These are phyloP conservation scores for Upupa epops DNA, from an alignment of 2,113 vertebrate species.

Conservation along the genomic window DNA sequence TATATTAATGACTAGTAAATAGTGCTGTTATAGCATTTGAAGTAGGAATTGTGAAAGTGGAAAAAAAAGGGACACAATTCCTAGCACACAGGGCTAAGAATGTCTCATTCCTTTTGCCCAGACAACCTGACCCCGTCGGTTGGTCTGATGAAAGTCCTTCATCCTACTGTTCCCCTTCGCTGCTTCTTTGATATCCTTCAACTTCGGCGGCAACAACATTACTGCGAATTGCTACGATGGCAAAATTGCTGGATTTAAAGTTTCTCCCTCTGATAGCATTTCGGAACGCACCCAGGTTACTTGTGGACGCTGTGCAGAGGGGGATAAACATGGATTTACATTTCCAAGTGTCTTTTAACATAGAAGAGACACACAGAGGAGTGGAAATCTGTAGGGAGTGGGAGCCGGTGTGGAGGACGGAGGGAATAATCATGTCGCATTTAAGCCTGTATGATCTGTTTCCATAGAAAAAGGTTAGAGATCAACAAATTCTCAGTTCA, in stretches of 20 bases:
- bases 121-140: neutral
- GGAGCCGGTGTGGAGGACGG: neutral
- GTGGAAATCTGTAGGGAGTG: conserved; percentile 12
- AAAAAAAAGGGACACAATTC: neutral
- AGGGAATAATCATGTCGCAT: neutral
- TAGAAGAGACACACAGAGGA: neutral
- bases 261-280: conserved; percentile 11
- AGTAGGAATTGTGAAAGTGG: neutral
- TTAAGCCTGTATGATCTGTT: conserved; percentile 15
- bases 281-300: neutral
- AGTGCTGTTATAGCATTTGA: accelerated
- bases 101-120: neutral
- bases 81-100: neutral
- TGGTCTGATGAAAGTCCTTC: neutral
- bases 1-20: neutral
- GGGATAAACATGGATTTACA: conserved; percentile 31
- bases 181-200: neutral
- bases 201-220: neutral
- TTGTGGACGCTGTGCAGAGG: neutral
- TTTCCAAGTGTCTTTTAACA: conserved; percentile 33
- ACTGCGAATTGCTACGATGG: neutral
- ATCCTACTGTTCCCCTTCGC: neutral
- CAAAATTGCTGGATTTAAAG: neutral
- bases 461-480: neutral
- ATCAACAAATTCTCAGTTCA: conserved; percentile 34